phyloP scores from a whole-genome alignment of 2,888 invertebrate species.

The Leptogaster cylindrica region DNA sequence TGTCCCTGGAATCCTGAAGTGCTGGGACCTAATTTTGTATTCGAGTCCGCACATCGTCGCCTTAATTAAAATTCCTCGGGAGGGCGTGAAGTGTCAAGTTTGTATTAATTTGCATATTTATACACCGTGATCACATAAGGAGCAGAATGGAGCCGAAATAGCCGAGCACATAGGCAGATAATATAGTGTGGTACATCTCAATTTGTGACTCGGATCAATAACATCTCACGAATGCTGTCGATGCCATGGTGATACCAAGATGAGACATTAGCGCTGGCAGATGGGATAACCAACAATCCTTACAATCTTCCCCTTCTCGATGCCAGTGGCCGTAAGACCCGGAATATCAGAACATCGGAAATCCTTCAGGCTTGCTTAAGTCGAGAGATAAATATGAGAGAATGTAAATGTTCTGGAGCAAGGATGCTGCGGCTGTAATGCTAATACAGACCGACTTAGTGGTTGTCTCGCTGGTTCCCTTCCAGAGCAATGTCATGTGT shows the following conservation, averaged over 20 bases:
- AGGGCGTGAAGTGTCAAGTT: conserved; percentile 57
- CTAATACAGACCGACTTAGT: conserved; percentile 35
- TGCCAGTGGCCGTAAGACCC: background rate
- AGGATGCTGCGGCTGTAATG: conserved; percentile 37
- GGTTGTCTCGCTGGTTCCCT: conserved; percentile 22
- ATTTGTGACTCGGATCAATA: conserved; percentile 37
- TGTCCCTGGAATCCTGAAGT: background rate
- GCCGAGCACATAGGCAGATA: conserved; percentile 18
- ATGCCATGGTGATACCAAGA: conserved; percentile 6
- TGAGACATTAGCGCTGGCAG: conserved; percentile 7
- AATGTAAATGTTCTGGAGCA: conserved; percentile 31
- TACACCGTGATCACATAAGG: conserved; percentile 45
- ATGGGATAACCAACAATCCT: conserved; percentile 7
- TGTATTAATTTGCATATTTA: conserved; percentile 60
- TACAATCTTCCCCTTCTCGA: background rate
- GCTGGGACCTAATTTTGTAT: conserved; percentile 46
- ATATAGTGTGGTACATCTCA: conserved; percentile 12
- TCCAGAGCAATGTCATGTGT: conserved; percentile 46
- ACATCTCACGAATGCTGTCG: conserved; percentile 10
- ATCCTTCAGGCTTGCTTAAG: conserved; percentile 32
- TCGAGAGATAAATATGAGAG: conserved; percentile 35
- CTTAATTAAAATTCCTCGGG: conserved; percentile 48
- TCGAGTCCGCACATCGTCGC: conserved; percentile 46
- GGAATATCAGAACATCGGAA: conserved; percentile 28
- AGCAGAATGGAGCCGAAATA: background rate